Percentiles rank a stretch among this genome's conserved stretches.
phyloP scores from a whole-genome alignment of 2,888 invertebrate genomes.

The Campoletis raptor region DNA sequence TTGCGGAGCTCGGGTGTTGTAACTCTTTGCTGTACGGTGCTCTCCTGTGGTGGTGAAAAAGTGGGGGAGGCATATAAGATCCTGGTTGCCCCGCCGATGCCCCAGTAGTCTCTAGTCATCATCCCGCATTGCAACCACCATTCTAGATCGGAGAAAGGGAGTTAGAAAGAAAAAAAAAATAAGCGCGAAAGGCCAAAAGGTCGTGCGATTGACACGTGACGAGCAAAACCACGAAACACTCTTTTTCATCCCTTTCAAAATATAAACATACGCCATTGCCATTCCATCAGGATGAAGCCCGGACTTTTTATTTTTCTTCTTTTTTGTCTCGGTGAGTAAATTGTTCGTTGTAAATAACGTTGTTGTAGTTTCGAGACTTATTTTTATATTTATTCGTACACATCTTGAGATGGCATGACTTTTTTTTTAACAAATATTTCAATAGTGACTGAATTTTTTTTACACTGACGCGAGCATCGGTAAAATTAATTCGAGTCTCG shows the following conservation, averaged over 20 bases:
- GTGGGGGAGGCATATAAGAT: slow-evolving; percentile 84
- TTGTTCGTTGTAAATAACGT: slow-evolving; percentile 22
- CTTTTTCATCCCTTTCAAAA: slow-evolving; percentile 45
- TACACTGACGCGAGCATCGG: not conserved
- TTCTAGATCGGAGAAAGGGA: slow-evolving; percentile 60
- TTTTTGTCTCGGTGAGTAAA: slow-evolving; percentile 80
- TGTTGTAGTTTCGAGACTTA: slow-evolving; percentile 22
- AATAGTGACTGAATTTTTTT: not conserved
- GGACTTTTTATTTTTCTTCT: slow-evolving; percentile 77
- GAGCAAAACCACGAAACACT: slow-evolving; percentile 32
- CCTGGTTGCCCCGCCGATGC: slow-evolving; percentile 78
- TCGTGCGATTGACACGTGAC: slow-evolving; percentile 41
- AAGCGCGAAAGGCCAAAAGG: slow-evolving; percentile 36
- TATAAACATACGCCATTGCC: slow-evolving; percentile 47
- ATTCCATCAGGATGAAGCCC: slow-evolving; percentile 79
- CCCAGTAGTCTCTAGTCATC: slow-evolving; percentile 84
- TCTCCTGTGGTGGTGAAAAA: slow-evolving; percentile 71
- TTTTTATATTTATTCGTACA: slow-evolving; percentile 15
- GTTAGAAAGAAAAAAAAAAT: slow-evolving; percentile 32
- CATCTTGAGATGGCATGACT: not conserved
- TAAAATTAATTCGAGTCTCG: slow-evolving; percentile 26
- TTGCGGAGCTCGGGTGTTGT: slow-evolving; percentile 68
- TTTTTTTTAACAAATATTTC: not conserved
- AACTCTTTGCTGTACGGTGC: slow-evolving; percentile 68
- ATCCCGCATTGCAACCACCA: slow-evolving; percentile 74